Conservation (phyloP, 2,797 vertebrate species). For the Calcarius lapponicus region DNA sequence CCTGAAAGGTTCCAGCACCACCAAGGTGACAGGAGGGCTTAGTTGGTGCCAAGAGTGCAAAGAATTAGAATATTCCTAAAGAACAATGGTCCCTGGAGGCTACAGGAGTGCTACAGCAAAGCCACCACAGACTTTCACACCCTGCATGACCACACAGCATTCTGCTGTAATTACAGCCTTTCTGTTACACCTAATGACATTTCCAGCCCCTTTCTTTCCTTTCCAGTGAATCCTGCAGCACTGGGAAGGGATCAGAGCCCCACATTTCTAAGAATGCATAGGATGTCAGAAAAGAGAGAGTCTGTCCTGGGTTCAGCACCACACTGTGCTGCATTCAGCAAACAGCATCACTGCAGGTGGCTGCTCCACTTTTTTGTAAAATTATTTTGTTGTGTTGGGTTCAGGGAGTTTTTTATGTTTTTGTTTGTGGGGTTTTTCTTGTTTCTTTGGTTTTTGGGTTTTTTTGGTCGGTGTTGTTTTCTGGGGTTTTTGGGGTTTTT, state of each 20-base stretch:
- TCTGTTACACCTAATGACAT: neutral
- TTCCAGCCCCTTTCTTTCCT: neutral
- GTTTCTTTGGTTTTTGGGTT: rapidly evolving
- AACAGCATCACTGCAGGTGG: neutral
- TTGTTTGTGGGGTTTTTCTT: no score
- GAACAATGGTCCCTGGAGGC: neutral
- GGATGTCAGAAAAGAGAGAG: neutral
- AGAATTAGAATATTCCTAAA: neutral
- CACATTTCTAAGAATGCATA: neutral
- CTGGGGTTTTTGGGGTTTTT: rapidly evolving
- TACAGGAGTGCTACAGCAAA: neutral
- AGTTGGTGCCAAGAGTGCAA: neutral
- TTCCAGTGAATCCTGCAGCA: neutral
- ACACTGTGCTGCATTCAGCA: neutral
- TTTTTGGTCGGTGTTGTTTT: rapidly evolving
- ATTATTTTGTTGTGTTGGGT: no score
- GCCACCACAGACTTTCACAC: neutral
- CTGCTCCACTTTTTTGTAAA: neutral
- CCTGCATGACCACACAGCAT: neutral
- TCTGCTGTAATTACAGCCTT: neutral
- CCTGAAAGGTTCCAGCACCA: neutral
- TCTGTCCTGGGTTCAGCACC: neutral
- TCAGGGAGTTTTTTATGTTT: no score
- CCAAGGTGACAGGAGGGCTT: neutral
- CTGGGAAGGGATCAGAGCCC: neutral